Evolutionary conservation across 2,888 invertebrate genomes (phyloP).

Genomic region (Hypercompe scribonia): DNA sequence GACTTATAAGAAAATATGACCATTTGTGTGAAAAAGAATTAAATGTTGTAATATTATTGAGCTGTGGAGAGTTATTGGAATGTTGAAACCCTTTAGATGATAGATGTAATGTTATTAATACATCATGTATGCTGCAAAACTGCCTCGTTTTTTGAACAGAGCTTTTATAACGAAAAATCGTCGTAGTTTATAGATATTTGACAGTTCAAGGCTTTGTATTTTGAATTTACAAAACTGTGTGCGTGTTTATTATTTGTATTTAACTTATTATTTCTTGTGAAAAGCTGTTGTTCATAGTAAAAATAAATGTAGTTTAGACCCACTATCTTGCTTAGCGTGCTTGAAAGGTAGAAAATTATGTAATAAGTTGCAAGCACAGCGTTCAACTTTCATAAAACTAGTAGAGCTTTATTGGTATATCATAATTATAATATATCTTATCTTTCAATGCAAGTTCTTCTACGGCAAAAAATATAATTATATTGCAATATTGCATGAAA

Average conservation of each 20-base stretch:
- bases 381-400: neutral
- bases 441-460: neutral
- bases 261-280: neutral
- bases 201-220: neutral
- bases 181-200: no score
- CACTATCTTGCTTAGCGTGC: neutral
- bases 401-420: neutral
- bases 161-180: neutral
- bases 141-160: neutral
- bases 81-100: neutral
- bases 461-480: no score
- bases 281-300: neutral
- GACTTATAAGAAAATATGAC: constrained; percentile 29
- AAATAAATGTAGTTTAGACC: no score
- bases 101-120: no score
- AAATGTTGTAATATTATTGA: constrained; percentile 26
- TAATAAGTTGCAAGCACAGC: neutral
- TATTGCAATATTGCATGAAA: no score
- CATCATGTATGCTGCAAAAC: no score
- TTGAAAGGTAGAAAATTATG: neutral
- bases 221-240: neutral
- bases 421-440: neutral
- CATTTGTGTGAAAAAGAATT: constrained; percentile 39
- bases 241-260: neutral
- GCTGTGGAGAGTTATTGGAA: constrained; percentile 1